Percentiles rank a stretch among this genome's conserved stretches.
phyloP scores from a whole-genome alignment of 2,113 vertebrate species.

The Aphyosemion australe region DNA sequence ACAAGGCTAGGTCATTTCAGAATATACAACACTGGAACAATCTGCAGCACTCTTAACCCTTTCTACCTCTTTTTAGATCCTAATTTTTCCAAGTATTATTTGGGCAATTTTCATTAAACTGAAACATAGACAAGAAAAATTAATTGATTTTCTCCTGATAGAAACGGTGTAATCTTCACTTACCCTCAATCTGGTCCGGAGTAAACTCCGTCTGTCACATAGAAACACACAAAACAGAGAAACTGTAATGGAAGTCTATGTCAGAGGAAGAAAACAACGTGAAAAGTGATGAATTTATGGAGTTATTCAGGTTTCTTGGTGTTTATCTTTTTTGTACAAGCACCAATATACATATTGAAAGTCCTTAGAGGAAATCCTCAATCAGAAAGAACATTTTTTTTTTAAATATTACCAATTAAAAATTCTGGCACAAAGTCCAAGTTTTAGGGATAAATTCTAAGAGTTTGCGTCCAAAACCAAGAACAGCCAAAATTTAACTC shows the following conservation, averaged over 20 bases:
- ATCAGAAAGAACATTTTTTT: not conserved
- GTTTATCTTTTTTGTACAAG: not conserved
- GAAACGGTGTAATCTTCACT: slow-evolving; percentile 41
- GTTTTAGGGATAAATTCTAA: slow-evolving; percentile 9
- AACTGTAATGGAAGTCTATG: slow-evolving; percentile 2
- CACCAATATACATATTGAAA: slow-evolving; percentile 10
- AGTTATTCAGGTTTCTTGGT: not conserved
- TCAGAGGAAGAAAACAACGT: not conserved
- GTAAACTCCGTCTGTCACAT: slow-evolving; percentile 68
- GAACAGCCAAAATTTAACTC: slow-evolving; percentile 30
- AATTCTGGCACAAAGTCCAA: slow-evolving; percentile 7
- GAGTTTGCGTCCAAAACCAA: slow-evolving; percentile 37
- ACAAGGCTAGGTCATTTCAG: slow-evolving; percentile 36
- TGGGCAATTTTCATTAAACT: not conserved
- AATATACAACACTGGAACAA: slow-evolving; percentile 66
- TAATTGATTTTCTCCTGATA: not conserved
- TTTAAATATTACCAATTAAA: not conserved
- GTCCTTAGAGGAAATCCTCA: slow-evolving; percentile 11
- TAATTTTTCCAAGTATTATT: not conserved
- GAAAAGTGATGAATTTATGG: not conserved
- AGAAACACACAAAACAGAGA: slow-evolving; percentile 8
- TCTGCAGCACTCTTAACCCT: not conserved
- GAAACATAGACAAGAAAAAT: too few relatives aligned
- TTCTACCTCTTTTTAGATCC: slow-evolving; percentile 1
- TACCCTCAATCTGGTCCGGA: slow-evolving; percentile 81